phyloP scores from a whole-genome alignment of 2,113 vertebrate species.

The Urocitellus parryii region DNA sequence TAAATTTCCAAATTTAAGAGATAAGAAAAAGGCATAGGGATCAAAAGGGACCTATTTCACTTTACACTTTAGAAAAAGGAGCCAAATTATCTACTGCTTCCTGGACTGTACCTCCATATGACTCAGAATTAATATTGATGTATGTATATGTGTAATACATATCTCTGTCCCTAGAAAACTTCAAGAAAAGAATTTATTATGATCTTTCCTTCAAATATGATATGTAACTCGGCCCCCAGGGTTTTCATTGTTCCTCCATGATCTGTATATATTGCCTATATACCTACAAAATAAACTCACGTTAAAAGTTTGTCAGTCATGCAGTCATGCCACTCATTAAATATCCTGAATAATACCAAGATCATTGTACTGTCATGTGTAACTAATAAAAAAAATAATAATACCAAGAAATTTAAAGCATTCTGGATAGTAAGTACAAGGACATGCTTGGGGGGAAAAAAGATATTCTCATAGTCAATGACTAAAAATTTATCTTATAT shows the following conservation, averaged over 20 bases:
- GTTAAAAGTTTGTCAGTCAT: background rate
- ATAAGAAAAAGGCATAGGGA: background rate
- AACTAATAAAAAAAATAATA: background rate
- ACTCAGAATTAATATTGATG: background rate
- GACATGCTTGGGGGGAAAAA: background rate
- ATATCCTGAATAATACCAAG: background rate
- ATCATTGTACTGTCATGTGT: background rate
- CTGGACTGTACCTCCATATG: accelerated
- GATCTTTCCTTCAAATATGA: background rate
- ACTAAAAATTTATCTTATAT: background rate
- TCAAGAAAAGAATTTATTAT: background rate
- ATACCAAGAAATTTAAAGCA: background rate
- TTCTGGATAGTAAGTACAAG: background rate
- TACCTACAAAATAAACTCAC: background rate
- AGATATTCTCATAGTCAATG: background rate
- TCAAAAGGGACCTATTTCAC: background rate
- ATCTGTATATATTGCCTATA: background rate
- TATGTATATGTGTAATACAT: background rate
- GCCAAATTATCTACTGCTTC: background rate
- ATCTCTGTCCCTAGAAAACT: background rate
- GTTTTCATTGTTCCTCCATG: background rate
- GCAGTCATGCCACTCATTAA: background rate
- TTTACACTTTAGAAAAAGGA: background rate
- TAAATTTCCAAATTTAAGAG: background rate
- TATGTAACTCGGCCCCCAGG: background rate